Conservation (phyloP, 2,888 invertebrate genomes). For the Pegoplata infirma region DNA sequence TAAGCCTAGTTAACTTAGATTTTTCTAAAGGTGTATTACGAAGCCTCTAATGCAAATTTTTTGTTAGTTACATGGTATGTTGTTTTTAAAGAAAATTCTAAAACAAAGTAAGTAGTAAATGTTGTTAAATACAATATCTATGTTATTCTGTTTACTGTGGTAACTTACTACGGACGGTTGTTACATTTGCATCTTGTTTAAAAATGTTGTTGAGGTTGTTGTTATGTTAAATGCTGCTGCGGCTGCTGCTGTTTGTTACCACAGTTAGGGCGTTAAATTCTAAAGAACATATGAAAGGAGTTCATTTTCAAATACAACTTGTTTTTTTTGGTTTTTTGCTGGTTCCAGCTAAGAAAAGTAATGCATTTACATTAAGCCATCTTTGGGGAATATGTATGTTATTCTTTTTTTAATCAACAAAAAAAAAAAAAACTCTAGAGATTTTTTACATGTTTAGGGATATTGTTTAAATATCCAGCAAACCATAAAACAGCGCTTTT, state of each 20-base stretch:
- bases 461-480: slow-evolving; percentile 57
- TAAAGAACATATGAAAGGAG: slow-evolving; percentile 15
- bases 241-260: slow-evolving; percentile 24
- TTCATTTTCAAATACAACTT: slow-evolving; percentile 10
- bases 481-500: slow-evolving; percentile 50
- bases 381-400: slow-evolving; percentile 39
- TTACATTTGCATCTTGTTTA: slow-evolving; percentile 43
- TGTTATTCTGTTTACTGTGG: background rate
- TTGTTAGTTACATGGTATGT: no score
- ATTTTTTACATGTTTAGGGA: slow-evolving; percentile 53
- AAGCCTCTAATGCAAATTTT: no score
- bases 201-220: slow-evolving; percentile 21
- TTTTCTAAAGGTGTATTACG: no score
- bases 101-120: background rate
- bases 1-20: no score
- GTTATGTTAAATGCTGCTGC: no score
- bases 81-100: no score
- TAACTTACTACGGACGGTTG: background rate
- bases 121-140: slow-evolving; percentile 20
- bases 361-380: slow-evolving; percentile 56
- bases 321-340: background rate
- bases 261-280: slow-evolving; percentile 48
- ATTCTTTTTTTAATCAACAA: no score
- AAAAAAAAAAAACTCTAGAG: slow-evolving; percentile 39
- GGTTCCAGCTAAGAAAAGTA: background rate